Conservation (phyloP, 2,797 vertebrate species). For the Oceanodroma leucorhoa region DNA sequence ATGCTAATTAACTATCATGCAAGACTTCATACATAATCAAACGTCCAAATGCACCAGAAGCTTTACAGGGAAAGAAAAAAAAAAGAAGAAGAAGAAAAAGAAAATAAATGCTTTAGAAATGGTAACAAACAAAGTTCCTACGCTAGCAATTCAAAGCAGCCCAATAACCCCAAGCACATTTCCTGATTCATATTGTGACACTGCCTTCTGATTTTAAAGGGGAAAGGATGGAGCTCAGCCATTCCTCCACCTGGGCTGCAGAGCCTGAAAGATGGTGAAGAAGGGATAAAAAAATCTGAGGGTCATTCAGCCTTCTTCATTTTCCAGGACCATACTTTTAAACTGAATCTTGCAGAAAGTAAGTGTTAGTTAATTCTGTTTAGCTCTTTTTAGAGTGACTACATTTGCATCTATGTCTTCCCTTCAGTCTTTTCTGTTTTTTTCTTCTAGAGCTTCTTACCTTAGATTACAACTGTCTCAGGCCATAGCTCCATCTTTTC, state of each 20-base stretch:
- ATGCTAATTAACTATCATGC: constrained; percentile 56
- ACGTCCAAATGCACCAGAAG: not conserved
- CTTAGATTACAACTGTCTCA: not conserved
- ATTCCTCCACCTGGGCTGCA: not conserved
- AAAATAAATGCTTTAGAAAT: not conserved
- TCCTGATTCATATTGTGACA: not conserved
- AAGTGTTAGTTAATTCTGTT: not conserved
- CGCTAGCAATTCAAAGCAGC: not conserved
- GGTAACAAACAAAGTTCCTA: not conserved
- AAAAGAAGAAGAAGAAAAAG: not conserved
- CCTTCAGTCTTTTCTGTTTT: not conserved
- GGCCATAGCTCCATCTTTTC: not conserved
- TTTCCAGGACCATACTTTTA: not conserved
- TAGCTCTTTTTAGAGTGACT: not conserved
- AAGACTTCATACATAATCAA: constrained; percentile 17
- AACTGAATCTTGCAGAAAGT: not conserved
- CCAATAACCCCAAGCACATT: not conserved
- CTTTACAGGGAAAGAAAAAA: not conserved
- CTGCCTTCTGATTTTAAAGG: not conserved
- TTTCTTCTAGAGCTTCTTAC: not conserved
- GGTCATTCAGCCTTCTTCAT: not conserved
- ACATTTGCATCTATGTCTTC: not conserved
- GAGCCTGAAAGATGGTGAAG: not conserved
- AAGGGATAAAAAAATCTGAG: not conserved
- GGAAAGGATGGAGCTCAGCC: not conserved